Evolutionary conservation across 2,113 vertebrate genomes (phyloP), one percentile per base, ranked within the genome.

Genomic region (Alexandromys fortis): DNA sequence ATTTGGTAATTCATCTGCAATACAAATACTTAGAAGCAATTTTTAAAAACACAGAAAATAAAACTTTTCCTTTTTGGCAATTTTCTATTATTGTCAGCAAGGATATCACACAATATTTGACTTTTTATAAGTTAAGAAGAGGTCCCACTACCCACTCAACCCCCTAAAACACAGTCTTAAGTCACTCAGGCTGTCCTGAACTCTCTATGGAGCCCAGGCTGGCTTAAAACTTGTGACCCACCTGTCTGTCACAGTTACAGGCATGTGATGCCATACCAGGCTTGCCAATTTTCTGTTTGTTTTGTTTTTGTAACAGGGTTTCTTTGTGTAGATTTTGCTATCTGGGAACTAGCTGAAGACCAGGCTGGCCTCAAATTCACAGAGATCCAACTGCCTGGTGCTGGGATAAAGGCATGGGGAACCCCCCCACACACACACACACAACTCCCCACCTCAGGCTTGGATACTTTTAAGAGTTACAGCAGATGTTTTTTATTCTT

Each of bases 1-100:
- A 72, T 96, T 96, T 89, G 33, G 75, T 72, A 94, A 85, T 89
- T 94, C 86, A 96, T 77, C 86, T 95, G 42, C 73, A 96, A 95
- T 86, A 96, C 45, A 97, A 92, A 97, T 83, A 79, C 3, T 49
- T n/a, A 78, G 42, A 89, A 92, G 26, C 38, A 97, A 72, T 94
- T 22, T 4, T 22, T 2, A 28, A 93, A 24, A 78, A 45, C 47
- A 96, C 10, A 90, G n/a, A 38, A 93, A 81, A 35, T 86, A 91
- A 79, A 89, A 52, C 9, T 67, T 1, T 45, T 78, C 68, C 13
- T 68, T 70, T 77, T 67, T 63, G n/a, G 14, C 12, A 45, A 55
- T 73, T 92, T 86, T 70, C 47, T 77, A 28, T 70, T 70, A 89
- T 7, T 91, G 45, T 61, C 35, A 92, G 3, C 77, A 77, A 91